A percentile compares a stretch with the other conserved stretches of the same genome.
phyloP scores from a whole-genome alignment of 2,888 invertebrate genomes.

The Drosophila robusta region DNA sequence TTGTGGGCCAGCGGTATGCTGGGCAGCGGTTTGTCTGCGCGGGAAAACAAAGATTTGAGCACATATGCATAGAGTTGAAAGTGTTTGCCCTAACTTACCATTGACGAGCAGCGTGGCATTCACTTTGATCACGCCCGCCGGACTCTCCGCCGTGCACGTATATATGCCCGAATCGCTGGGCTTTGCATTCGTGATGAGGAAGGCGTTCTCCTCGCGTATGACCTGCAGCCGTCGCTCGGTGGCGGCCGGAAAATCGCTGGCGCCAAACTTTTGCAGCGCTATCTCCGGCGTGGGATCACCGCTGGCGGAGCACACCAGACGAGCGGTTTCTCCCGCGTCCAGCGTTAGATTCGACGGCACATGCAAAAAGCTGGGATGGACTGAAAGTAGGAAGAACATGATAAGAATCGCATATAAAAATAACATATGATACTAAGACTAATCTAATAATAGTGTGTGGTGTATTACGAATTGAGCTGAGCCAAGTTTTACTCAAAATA shows the following conservation, averaged over 20 bases:
- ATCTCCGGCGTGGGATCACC: conserved; percentile 96
- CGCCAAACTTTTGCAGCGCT: conserved; percentile 96
- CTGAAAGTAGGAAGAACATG: conserved; percentile 83
- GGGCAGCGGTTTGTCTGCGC: conserved; percentile 93
- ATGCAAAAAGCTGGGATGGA: conserved; percentile 94
- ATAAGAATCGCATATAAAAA: not conserved
- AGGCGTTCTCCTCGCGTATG: conserved; percentile 95
- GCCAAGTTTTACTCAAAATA: no score
- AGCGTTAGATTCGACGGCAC: conserved; percentile 94
- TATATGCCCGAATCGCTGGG: conserved; percentile 95
- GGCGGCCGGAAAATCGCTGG: conserved; percentile 97
- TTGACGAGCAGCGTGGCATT: conserved; percentile 93
- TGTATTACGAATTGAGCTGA: no score
- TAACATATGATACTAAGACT: not conserved
- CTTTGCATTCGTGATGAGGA: conserved; percentile 96
- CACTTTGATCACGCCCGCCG: conserved; percentile 93
- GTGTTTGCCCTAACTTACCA: conserved; percentile 64
- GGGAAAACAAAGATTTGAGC: not conserved
- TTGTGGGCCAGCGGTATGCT: conserved; percentile 89
- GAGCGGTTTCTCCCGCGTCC: conserved; percentile 93
- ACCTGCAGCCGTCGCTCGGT: conserved; percentile 96
- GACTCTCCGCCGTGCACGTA: conserved; percentile 96
- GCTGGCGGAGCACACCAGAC: conserved; percentile 95
- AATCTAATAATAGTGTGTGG: no score
- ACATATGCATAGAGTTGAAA: not conserved